Base-by-base conservation (phyloP, 2,888 invertebrate genomes). In the Drosophila tanythrix region DNA sequence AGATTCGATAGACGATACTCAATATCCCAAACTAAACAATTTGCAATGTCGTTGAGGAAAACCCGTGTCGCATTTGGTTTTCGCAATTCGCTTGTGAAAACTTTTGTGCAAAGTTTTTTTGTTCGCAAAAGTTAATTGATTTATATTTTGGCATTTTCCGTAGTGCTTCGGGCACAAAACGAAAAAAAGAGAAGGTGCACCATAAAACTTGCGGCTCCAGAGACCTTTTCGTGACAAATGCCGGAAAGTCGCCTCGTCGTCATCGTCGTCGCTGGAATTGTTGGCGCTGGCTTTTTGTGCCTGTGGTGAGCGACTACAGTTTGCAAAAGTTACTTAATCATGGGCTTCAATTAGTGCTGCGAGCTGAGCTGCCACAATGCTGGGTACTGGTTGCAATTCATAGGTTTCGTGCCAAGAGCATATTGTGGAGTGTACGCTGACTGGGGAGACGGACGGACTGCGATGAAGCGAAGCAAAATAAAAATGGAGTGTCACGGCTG, bases 161-260 rank as follows among this genome's bases (percentile, higher is more conserved):
- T 46, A 57, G 66, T 57, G 57, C 51, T 46, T 25, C 46, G 15
- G 48, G 56, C 52, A 67, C 27, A 53, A 70, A 68, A 57, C 31
- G 21, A 13, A 3, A 15, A 65, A 73, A 83, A 74, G 63, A 56
- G 66, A 76, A 77, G 77, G 62, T 70, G 82, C 70, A 72, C 59
- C 64, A 72, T 74, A 65, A 76, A 83, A 86, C 65, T 83, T 79
- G 80, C 85, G 74, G 65, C 86, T 75, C 75, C 72, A 78, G 81
- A 82, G 86, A 82, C 85, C 85, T 89, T 82, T 89, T 80, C 80
- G 88, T 85, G 85, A 89, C 85, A 85, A 85, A 89, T 88, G 88
- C 68, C 82, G 70, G 76, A 50, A 74, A 81, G 70, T 73, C 25
- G 66, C 50, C 38, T 35, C 31, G 81, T 72, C 56, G 84, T 57